These are phyloP conservation scores for Amniataba percoides DNA, from an alignment of 2,797 vertebrate species.

Conservation along the genomic window DNA sequence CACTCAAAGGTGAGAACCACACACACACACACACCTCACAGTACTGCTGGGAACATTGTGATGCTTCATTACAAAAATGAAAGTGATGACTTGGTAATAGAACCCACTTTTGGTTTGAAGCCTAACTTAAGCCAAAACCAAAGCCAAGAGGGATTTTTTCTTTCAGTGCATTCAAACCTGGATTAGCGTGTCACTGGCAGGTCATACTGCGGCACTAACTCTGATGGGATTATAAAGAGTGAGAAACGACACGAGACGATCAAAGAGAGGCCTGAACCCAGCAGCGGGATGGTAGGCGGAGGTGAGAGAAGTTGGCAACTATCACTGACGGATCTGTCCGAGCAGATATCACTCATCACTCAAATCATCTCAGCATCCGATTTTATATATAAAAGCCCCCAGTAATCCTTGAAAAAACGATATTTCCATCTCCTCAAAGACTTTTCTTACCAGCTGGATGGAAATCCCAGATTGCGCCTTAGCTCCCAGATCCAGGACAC, in stretches of 20 bases:
- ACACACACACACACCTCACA: not conserved
- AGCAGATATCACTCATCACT: constrained; percentile 51
- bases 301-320: constrained; percentile 57
- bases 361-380: not conserved
- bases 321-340: constrained; percentile 28
- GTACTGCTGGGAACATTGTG: not conserved
- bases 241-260: constrained; percentile 35
- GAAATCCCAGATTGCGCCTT: no score
- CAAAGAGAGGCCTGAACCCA: constrained; percentile 40
- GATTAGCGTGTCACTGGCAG: constrained; percentile 37
- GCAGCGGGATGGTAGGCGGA: constrained; percentile 18
- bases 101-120: not conserved
- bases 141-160: not conserved
- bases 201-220: not conserved
- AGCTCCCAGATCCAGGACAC: not conserved
- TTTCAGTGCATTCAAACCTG: constrained; percentile 20
- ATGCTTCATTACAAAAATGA: not conserved
- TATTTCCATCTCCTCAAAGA: not conserved
- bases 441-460: not conserved
- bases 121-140: not conserved
- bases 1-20: not conserved
- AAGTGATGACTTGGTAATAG: not conserved
- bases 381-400: no score
- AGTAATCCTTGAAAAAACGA: not conserved
- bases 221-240: constrained; percentile 19